Evolutionary conservation across 2,797 vertebrate genomes (phyloP).

Genomic region (Coendou prehensilis): DNA sequence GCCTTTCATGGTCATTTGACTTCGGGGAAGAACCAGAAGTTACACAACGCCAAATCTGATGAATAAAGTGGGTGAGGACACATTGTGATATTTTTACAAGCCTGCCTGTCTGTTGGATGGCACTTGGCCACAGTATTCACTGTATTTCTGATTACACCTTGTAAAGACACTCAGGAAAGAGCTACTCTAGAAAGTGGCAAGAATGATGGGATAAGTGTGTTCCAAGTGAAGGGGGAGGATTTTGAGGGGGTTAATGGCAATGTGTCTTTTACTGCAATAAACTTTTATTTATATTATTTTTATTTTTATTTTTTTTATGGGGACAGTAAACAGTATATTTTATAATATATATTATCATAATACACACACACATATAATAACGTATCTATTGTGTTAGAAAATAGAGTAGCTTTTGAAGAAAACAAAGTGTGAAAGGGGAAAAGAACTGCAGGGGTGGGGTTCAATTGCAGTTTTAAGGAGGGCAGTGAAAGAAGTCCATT

Average conservation of each 20-base stretch:
- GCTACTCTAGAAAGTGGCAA: not conserved
- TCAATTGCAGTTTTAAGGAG: not conserved
- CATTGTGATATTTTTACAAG: not conserved
- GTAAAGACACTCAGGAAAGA: not conserved
- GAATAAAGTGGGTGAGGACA: not conserved
- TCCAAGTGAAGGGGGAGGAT: not conserved
- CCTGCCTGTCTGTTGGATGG: not conserved
- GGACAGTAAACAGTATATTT: not conserved
- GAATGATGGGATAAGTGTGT: not conserved
- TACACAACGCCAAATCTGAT: not conserved
- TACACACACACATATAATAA: not conserved
- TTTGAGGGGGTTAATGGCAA: not conserved
- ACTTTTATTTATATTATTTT: no score
- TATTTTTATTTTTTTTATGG: no score
- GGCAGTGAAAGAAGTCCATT: not conserved
- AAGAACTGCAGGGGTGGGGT: not conserved
- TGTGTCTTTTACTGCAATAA: not conserved
- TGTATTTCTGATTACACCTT: not conserved
- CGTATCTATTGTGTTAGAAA: not conserved
- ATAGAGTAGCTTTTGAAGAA: not conserved
- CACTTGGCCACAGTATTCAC: not conserved
- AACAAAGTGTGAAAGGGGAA: not conserved
- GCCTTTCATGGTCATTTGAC: not conserved
- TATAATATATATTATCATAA: not conserved
- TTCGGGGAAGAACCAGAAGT: no score